phyloP scores from a whole-genome alignment of 2,113 vertebrate genomes.

The Campylomormyrus numenius region DNA sequence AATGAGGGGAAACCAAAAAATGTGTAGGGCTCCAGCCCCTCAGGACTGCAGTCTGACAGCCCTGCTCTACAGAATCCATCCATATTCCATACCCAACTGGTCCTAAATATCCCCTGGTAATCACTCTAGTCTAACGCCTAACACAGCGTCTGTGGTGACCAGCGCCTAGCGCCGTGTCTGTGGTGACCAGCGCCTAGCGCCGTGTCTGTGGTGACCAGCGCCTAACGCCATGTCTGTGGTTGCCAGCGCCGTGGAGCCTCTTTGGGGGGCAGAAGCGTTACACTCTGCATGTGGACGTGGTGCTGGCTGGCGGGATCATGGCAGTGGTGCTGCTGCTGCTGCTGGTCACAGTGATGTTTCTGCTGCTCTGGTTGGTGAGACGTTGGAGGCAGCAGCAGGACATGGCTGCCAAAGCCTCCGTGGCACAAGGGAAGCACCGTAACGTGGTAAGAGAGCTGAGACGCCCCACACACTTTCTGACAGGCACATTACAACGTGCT shows the following conservation, averaged over 20 bases:
- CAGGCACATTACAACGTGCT: background rate
- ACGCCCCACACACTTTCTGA: background rate
- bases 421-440: slow-evolving; percentile 66
- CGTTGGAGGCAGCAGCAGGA: slow-evolving; percentile 48
- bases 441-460: slow-evolving; percentile 62
- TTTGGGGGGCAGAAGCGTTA: slow-evolving; percentile 26
- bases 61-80: no score
- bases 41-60: no score
- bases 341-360: slow-evolving; percentile 31
- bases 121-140: no score
- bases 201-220: rapidly evolving
- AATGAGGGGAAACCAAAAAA: no score
- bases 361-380: slow-evolving; percentile 44
- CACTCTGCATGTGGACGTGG: background rate
- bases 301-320: slow-evolving; percentile 39
- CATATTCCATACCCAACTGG: no score
- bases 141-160: background rate
- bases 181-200: slow-evolving; percentile 42
- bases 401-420: slow-evolving; percentile 51
- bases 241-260: slow-evolving; percentile 46
- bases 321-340: slow-evolving; percentile 45
- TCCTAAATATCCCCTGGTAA: no score
- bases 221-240: background rate
- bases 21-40: no score
- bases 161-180: background rate